Evolutionary conservation across 2,888 invertebrate genomes (phyloP).

Genomic region (Alentia gelatinosa): DNA sequence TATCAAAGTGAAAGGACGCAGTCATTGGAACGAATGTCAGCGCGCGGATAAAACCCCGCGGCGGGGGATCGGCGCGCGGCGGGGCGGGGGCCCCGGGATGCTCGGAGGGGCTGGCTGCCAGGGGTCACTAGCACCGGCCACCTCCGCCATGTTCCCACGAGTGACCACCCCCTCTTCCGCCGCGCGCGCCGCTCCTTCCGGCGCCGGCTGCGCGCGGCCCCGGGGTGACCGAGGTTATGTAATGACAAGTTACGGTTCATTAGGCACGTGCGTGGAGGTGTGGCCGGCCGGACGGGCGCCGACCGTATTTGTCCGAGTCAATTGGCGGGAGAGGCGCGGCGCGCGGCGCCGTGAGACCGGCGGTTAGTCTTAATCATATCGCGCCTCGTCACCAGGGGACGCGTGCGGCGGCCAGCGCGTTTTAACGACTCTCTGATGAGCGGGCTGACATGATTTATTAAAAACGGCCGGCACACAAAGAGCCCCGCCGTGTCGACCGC

Average conservation of each 20-base stretch:
- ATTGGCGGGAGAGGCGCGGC: neutral
- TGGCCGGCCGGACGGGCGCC: neutral
- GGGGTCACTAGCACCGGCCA: slow-evolving; percentile 26
- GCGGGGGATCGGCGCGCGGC: neutral
- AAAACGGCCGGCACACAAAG: neutral
- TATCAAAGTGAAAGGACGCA: slow-evolving; percentile 53
- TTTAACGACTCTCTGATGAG: slow-evolving; percentile 47
- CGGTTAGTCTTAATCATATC: slow-evolving; percentile 38
- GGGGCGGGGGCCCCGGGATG: neutral
- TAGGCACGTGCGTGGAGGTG: slow-evolving; percentile 3
- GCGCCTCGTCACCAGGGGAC: neutral
- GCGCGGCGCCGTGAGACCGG: slow-evolving; percentile 13
- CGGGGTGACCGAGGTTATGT: slow-evolving; percentile 25
- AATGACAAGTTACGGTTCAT: slow-evolving; percentile 49
- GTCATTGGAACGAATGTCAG: slow-evolving; percentile 50
- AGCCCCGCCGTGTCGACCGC: neutral
- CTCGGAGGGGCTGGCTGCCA: neutral
- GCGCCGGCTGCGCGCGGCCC: neutral
- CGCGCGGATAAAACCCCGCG: neutral
- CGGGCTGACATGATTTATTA: slow-evolving; percentile 50
- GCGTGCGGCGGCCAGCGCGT: neutral
- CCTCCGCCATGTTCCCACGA: neutral
- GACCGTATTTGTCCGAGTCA: slow-evolving; percentile 22
- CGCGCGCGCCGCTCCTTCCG: neutral
- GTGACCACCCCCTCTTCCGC: neutral